Evolutionary conservation across 2,888 invertebrate species (phyloP).

Genomic region (Hyalella azteca): DNA sequence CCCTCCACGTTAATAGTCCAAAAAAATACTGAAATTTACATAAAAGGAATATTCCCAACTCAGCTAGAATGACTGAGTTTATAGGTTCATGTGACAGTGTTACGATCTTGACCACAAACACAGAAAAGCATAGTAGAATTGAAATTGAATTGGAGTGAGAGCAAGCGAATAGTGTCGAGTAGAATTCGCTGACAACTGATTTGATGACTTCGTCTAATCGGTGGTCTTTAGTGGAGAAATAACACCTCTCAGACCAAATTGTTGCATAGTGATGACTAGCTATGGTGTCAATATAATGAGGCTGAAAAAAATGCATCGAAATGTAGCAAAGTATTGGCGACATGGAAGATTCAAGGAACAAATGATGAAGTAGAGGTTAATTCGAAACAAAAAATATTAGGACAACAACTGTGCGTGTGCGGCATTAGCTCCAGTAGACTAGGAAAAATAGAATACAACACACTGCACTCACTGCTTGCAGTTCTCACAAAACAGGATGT

Average conservation of each 20-base stretch:
- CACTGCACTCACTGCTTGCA: constrained; percentile 5
- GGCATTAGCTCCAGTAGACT: constrained; percentile 18
- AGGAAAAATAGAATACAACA: constrained; percentile 11
- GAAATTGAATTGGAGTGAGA: too few relatives aligned
- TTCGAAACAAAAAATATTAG: too few relatives aligned
- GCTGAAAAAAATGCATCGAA: background rate
- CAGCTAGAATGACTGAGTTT: background rate
- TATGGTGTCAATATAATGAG: background rate
- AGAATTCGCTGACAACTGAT: too few relatives aligned
- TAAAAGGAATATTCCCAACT: background rate
- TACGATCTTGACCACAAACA: too few relatives aligned
- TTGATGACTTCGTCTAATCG: too few relatives aligned
- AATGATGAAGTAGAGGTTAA: too few relatives aligned
- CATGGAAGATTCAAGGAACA: constrained; percentile 6
- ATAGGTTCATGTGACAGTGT: background rate
- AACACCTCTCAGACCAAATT: background rate
- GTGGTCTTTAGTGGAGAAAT: too few relatives aligned
- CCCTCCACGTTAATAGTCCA: background rate
- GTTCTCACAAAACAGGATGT: background rate
- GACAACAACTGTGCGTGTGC: constrained; percentile 14
- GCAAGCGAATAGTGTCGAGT: too few relatives aligned
- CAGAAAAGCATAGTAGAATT: too few relatives aligned
- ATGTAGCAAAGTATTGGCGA: background rate
- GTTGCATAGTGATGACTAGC: constrained; percentile 22
- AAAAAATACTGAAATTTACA: constrained; percentile 35